These are phyloP conservation scores for Pampusana beccarii DNA, from an alignment of 2,113 vertebrate genomes.

Conservation along the genomic window DNA sequence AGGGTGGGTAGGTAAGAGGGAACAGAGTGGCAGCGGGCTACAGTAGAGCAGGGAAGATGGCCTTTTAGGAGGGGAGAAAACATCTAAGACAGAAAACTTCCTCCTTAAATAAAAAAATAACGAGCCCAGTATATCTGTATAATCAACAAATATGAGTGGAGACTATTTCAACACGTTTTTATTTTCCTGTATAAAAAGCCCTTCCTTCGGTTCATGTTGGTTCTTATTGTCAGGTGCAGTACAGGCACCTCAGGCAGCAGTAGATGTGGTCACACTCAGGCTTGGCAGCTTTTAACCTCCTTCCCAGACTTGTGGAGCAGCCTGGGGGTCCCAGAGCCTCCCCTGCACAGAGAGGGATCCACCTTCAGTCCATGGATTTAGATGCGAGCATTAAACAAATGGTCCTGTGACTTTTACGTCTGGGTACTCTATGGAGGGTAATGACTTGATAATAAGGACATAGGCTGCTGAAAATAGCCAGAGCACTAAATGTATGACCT, in stretches of 20 bases:
- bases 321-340: background rate
- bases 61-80: background rate
- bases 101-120: background rate
- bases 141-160: background rate
- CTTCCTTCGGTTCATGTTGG: background rate
- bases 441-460: too few relatives aligned
- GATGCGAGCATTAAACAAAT: accelerated
- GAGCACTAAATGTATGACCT: too few relatives aligned
- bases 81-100: background rate
- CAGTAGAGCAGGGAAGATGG: background rate
- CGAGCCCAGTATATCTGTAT: background rate
- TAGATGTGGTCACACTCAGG: background rate
- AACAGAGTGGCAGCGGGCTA: background rate
- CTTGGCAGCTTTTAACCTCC: background rate
- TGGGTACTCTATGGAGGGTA: too few relatives aligned
- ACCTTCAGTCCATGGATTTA: background rate
- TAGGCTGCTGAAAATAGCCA: background rate
- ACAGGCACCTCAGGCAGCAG: background rate
- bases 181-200: background rate
- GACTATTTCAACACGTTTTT: background rate
- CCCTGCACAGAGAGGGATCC: too few relatives aligned
- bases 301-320: background rate
- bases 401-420: background rate
- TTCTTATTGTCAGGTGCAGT: background rate
- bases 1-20: background rate